Evolutionary conservation across 2,888 invertebrate species (phyloP), one percentile per base, ranked within the genome.

Genomic region (Sicus ferrugineus): DNA sequence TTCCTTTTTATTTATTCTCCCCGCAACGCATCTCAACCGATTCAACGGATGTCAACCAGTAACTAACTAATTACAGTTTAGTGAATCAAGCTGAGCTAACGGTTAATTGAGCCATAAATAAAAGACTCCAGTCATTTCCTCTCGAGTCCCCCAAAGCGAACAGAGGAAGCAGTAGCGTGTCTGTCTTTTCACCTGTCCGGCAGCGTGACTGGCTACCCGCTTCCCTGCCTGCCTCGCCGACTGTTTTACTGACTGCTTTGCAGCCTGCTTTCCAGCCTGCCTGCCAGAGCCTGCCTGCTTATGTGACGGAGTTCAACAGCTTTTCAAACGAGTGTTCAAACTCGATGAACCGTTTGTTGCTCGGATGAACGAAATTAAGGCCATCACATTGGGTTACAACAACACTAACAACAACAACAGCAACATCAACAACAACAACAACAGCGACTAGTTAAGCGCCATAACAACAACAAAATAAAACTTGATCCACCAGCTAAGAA

Each of bases 51-150:
- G 52, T 50, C 34, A 64, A 50, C 61, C 14, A 42, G 23, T 61
- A 61, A 26, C 23, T 61, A n/a, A 42, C 16, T 23, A 38, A 64
- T 52, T 64, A 64, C 31, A 21, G 30, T 30, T 16, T 34, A 7
- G n/a, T 26, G 21, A 38, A 64, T 50, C 64, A 30, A 31, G 50
- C 48, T 30, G 34, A 59, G 48, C 59, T 58, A 59, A 59, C 67
- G 21, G 67, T 48, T 67, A 58, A 67, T 67, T 67, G 30, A 48
- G 59, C 28, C 58, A 30, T 31, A 31, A 67, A 67, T 38, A 67
- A 67, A 58, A 31, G 46, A n/a, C 14, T 31, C 21, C 23, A 58
- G 26, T n/a, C 48, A 59, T 28, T 59, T 48, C 46, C 30, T 38
- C 34, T 38, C n/a, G 28, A 14, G 48, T 31, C 23, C 67, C 21